These are phyloP conservation scores for Dolichallabes microphthalmus DNA, from an alignment of 2,113 vertebrate species.

Conservation along the genomic window DNA sequence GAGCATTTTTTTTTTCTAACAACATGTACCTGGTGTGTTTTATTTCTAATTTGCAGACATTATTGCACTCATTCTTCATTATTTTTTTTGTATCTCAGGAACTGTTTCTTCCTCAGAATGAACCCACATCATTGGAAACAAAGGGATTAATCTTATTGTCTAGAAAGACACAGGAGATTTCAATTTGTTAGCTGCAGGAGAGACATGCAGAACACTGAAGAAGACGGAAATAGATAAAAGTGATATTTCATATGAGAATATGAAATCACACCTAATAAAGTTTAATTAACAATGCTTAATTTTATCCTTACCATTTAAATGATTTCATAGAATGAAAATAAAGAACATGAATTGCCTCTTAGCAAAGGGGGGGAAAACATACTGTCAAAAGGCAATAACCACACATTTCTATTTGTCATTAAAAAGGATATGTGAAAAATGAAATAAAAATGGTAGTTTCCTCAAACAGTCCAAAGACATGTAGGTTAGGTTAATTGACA, in stretches of 20 bases:
- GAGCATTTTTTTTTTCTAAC: neutral
- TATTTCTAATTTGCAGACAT: neutral
- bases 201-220: neutral
- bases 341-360: neutral
- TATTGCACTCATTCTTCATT: neutral
- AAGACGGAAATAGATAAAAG: neutral
- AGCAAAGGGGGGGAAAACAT: neutral
- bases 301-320: neutral
- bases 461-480: too few relatives aligned
- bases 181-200: neutral
- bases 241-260: neutral
- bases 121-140: neutral
- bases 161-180: neutral
- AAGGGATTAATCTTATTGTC: neutral
- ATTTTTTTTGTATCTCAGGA: neutral
- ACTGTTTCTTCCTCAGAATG: neutral
- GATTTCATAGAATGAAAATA: neutral
- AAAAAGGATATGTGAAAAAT: neutral
- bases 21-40: neutral
- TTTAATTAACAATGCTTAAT: neutral
- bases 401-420: neutral
- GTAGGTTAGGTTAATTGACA: too few relatives aligned
- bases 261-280: neutral
- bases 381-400: neutral
- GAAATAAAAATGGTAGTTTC: too few relatives aligned